Evolutionary conservation across 1,140 invertebrate species (phyloP).

Genomic region (Spodoptera litura): DNA sequence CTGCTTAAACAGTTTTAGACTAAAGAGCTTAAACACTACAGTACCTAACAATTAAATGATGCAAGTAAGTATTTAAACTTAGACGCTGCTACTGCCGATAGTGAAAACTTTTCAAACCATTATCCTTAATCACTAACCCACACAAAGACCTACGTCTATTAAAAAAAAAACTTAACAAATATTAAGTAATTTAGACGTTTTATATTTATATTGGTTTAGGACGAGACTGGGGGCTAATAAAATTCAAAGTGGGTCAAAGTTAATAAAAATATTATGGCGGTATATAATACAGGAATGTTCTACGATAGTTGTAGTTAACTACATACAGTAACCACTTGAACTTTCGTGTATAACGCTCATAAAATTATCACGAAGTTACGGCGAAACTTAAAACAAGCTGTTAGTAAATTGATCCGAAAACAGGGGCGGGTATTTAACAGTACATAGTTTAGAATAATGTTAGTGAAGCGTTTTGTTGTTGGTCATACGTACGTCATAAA

Average conservation of each 20-base stretch:
- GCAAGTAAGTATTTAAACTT: slow-evolving; percentile 16
- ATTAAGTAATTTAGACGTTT: not conserved
- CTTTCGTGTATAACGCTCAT: slow-evolving; percentile 67
- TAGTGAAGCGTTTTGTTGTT: not conserved
- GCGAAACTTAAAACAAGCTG: slow-evolving; percentile 66
- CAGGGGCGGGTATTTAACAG: slow-evolving; percentile 45
- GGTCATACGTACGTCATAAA: not conserved
- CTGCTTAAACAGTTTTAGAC: not conserved
- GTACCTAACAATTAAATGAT: slow-evolving; percentile 21
- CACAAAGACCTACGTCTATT: not conserved
- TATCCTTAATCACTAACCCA: slow-evolving; percentile 1
- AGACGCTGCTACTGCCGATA: slow-evolving; percentile 6
- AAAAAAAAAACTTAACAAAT: not conserved
- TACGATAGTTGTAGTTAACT: slow-evolving; percentile 45
- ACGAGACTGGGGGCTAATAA: slow-evolving; percentile 20
- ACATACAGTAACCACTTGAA: slow-evolving; percentile 56
- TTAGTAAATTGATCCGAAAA: slow-evolving; percentile 66
- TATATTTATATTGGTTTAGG: slow-evolving; percentile 2
- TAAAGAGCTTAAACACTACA: slow-evolving; percentile 3
- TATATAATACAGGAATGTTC: slow-evolving; percentile 42
- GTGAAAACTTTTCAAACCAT: slow-evolving; percentile 4
- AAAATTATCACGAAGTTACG: slow-evolving; percentile 67
- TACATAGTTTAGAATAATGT: slow-evolving; percentile 26
- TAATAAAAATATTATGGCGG: slow-evolving; percentile 39
- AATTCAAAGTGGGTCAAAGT: slow-evolving; percentile 49